These are phyloP conservation scores for Eulemur macaco DNA, from an alignment of 2,113 vertebrate species.

Conservation along the genomic window DNA sequence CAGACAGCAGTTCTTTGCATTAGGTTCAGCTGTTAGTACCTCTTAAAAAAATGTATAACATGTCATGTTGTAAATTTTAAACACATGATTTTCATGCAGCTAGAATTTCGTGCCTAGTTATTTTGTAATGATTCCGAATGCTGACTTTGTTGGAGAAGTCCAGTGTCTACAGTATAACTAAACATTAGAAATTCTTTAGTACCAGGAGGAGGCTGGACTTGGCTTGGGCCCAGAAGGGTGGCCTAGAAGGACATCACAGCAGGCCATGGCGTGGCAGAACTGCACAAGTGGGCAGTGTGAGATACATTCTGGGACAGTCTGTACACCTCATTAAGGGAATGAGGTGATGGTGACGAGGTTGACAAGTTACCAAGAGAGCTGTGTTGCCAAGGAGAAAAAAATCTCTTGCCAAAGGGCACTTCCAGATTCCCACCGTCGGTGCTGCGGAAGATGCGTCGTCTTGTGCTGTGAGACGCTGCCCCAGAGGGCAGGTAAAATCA, in stretches of 20 bases:
- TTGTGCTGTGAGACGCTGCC: background rate
- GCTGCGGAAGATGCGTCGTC: background rate
- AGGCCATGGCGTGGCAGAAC: background rate
- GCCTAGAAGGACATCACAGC: background rate
- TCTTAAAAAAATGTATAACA: background rate
- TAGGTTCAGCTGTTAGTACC: background rate
- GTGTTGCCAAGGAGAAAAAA: background rate
- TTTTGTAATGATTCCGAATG: background rate
- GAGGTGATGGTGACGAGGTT: background rate
- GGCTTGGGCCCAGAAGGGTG: background rate
- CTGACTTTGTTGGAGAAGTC: background rate
- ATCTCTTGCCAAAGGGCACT: background rate
- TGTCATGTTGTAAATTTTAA: background rate
- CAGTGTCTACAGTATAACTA: background rate
- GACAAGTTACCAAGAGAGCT: background rate
- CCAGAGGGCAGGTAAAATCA: background rate
- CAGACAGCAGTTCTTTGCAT: background rate
- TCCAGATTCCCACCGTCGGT: background rate
- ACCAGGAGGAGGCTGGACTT: background rate
- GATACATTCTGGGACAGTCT: background rate
- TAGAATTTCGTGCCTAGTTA: background rate
- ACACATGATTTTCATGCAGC: background rate
- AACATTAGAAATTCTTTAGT: background rate
- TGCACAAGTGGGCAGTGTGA: background rate
- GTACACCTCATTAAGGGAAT: background rate